These are phyloP conservation scores for Unio pictorum DNA, from an alignment of 2,888 invertebrate genomes.

Conservation along the genomic window DNA sequence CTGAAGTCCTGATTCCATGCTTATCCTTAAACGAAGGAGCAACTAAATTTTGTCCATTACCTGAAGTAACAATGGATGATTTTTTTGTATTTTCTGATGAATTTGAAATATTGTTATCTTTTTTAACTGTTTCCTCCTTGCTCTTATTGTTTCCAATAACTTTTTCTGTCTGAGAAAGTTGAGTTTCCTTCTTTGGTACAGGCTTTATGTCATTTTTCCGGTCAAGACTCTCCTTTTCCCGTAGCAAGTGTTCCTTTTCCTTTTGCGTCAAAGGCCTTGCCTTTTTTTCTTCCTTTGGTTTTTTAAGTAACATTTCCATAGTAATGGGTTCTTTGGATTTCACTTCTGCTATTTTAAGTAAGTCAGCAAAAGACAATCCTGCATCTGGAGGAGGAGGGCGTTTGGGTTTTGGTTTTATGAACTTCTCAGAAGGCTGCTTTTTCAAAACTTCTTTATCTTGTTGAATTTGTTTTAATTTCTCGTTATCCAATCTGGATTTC, in stretches of 20 bases:
- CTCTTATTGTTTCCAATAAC: neutral
- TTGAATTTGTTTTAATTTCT: constrained; percentile 16
- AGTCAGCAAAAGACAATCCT: constrained; percentile 46
- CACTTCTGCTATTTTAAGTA: constrained; percentile 52
- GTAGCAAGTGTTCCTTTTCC: constrained; percentile 46
- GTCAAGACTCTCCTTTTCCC: constrained; percentile 27
- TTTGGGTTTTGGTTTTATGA: constrained; percentile 15
- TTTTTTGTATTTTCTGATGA: no score
- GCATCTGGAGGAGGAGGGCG: constrained; percentile 35
- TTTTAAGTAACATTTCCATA: constrained; percentile 10
- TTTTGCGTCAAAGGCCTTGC: constrained; percentile 54
- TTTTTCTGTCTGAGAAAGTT: neutral
- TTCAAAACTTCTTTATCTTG: constrained; percentile 13
- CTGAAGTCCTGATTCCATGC: no score
- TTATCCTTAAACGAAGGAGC: no score
- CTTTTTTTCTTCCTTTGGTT: constrained; percentile 25
- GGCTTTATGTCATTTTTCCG: constrained; percentile 9
- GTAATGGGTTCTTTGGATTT: constrained; percentile 44
- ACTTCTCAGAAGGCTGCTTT: constrained; percentile 17
- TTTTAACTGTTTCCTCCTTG: no score
- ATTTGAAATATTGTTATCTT: no score
- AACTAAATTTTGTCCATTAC: no score
- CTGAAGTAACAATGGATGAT: no score
- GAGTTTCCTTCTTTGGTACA: constrained; percentile 1
- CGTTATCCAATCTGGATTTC: constrained; percentile 1